Conservation (phyloP, 2,113 vertebrate species). For the Brienomyrus longianalis region DNA sequence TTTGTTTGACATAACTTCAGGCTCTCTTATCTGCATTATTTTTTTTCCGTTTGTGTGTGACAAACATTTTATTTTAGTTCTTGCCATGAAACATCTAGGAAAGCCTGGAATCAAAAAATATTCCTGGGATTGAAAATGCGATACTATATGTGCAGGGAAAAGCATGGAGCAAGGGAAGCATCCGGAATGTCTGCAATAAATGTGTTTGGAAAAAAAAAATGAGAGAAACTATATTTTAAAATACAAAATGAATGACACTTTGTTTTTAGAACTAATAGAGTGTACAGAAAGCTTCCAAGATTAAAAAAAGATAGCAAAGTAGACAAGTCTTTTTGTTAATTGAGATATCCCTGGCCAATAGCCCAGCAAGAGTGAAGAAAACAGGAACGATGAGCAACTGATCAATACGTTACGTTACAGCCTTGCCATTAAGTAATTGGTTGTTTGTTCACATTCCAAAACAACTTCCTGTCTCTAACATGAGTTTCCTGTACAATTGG, state of each 20-base stretch:
- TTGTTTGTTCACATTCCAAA: slow-evolving; percentile 14
- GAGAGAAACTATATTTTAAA: background rate
- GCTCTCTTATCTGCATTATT: slow-evolving; percentile 71
- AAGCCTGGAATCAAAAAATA: slow-evolving; percentile 20
- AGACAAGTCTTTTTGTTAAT: background rate
- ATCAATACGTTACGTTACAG: background rate
- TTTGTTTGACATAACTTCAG: slow-evolving; percentile 91
- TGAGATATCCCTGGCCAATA: background rate
- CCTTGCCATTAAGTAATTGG: background rate
- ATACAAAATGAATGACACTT: background rate
- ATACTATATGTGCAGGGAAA: background rate
- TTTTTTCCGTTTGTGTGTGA: slow-evolving; percentile 28
- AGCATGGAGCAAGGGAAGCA: background rate
- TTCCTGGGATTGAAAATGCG: background rate
- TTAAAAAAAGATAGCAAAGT: background rate
- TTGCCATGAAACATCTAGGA: background rate
- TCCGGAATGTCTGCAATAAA: background rate
- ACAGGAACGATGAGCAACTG: background rate
- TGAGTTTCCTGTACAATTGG: background rate
- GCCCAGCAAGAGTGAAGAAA: background rate
- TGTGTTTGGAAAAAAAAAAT: background rate
- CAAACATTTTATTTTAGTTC: slow-evolving; percentile 8
- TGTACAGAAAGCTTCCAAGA: background rate
- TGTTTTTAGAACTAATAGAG: background rate
- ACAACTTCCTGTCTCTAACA: background rate